Evolutionary conservation across 2,888 invertebrate genomes (phyloP).

Genomic region (Phlogophora meticulosa): DNA sequence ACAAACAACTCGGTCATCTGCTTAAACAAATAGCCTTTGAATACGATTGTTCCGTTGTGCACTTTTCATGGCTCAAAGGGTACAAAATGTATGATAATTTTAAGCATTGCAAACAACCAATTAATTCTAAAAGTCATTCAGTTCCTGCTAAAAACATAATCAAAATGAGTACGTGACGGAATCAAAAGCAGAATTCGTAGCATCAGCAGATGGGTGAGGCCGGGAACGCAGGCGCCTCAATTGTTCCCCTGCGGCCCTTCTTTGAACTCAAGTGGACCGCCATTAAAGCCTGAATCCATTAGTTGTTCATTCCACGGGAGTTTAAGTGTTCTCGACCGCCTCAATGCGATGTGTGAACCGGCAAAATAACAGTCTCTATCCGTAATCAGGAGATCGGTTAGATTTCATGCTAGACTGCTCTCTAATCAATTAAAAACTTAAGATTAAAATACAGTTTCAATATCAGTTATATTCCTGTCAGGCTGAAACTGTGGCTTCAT

Average conservation of each 20-base stretch:
- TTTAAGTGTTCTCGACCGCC: constrained; percentile 71
- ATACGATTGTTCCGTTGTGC: neutral
- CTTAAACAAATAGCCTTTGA: neutral
- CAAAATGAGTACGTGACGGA: constrained; percentile 61
- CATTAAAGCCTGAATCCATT: constrained; percentile 76
- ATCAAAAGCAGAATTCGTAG: constrained; percentile 57
- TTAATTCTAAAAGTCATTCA: neutral
- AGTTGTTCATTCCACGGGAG: constrained; percentile 76
- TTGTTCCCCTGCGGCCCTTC: constrained; percentile 73
- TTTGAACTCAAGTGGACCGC: constrained; percentile 81
- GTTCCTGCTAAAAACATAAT: constrained; percentile 11
- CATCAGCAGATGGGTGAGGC: constrained; percentile 56
- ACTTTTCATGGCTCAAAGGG: neutral
- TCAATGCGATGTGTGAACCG: constrained; percentile 65
- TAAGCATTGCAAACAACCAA: constrained; percentile 1
- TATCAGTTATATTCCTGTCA: neutral
- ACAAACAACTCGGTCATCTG: neutral
- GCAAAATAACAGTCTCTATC: constrained; percentile 61
- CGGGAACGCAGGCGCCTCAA: constrained; percentile 67
- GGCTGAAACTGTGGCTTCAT: neutral
- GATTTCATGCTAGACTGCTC: constrained; percentile 3
- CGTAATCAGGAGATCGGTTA: constrained; percentile 31
- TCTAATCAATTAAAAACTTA: constrained; percentile 26
- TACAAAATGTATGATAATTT: neutral
- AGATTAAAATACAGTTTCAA: constrained; percentile 4